Evolutionary conservation across 2,797 vertebrate genomes (phyloP).

Genomic region (Rhinophrynus dorsalis): DNA sequence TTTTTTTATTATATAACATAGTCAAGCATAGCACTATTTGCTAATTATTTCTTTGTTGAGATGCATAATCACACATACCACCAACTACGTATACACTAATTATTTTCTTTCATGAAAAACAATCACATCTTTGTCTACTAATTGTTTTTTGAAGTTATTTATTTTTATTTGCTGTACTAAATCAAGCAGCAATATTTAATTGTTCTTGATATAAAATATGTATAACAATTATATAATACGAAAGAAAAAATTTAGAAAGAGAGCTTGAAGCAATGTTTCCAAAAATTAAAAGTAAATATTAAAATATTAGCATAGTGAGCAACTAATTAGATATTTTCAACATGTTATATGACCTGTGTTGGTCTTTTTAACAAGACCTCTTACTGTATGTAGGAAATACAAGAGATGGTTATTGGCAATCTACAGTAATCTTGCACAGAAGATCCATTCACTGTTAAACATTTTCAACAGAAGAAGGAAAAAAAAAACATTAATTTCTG

Average conservation of each 20-base stretch:
- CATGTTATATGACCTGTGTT: neutral
- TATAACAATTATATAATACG: neutral
- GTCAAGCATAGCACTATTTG: constrained; percentile 13
- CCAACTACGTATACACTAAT: constrained; percentile 14
- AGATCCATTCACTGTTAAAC: no score
- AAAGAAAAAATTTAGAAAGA: neutral
- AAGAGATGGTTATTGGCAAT: no score
- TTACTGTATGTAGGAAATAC: no score
- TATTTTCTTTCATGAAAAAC: constrained; percentile 22
- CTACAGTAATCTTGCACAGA: no score
- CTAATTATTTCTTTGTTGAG: constrained; percentile 35
- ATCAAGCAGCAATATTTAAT: constrained; percentile 37
- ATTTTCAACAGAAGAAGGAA: no score
- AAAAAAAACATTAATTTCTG: no score
- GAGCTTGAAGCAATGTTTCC: constrained; percentile 5
- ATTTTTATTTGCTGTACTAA: constrained; percentile 29
- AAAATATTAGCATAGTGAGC: neutral
- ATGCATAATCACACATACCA: constrained; percentile 25
- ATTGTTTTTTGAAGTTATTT: constrained; percentile 33
- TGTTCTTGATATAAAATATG: constrained; percentile 13
- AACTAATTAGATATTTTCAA: neutral
- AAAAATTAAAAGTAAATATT: neutral
- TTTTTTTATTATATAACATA: constrained; percentile 19
- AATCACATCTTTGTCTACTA: constrained; percentile 19
- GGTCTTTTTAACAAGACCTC: no score